These are phyloP conservation scores for Scrobipalpa costella DNA, from an alignment of 2,888 invertebrate genomes.

Conservation along the genomic window DNA sequence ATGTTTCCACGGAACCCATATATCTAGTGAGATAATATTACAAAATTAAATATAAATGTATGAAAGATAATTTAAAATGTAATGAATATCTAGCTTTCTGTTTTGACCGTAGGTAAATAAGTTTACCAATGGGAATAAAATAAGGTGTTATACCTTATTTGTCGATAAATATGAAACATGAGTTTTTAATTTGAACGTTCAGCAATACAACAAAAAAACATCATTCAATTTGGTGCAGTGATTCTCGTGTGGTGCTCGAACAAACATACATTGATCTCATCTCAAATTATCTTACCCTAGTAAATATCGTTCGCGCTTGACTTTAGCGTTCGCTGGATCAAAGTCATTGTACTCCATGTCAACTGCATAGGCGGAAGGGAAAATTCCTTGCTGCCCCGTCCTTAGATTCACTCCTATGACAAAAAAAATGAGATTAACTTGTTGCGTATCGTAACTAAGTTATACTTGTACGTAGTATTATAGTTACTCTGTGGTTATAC, in stretches of 20 bases:
- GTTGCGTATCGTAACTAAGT: neutral
- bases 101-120: too few species aligned
- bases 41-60: too few species aligned
- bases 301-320: constrained; percentile 92
- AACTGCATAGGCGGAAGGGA: constrained; percentile 98
- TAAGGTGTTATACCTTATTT: too few species aligned
- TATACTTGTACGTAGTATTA: too few species aligned
- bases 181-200: too few species aligned
- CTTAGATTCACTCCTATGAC: constrained; percentile 93
- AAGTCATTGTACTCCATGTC: constrained; percentile 98
- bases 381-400: constrained; percentile 96
- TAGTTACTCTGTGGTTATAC: too few species aligned
- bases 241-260: too few species aligned
- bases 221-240: too few species aligned
- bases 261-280: neutral
- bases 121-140: too few species aligned
- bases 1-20: constrained; percentile 97
- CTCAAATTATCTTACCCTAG: constrained; percentile 80
- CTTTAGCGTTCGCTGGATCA: constrained; percentile 91
- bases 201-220: neutral
- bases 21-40: constrained; percentile 81
- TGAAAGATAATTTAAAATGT: too few species aligned
- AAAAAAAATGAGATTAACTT: neutral
- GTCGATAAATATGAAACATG: too few species aligned
- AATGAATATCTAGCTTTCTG: too few species aligned